phyloP scores from a whole-genome alignment of 2,113 vertebrate species.

The Chaetodon trifascialis region DNA sequence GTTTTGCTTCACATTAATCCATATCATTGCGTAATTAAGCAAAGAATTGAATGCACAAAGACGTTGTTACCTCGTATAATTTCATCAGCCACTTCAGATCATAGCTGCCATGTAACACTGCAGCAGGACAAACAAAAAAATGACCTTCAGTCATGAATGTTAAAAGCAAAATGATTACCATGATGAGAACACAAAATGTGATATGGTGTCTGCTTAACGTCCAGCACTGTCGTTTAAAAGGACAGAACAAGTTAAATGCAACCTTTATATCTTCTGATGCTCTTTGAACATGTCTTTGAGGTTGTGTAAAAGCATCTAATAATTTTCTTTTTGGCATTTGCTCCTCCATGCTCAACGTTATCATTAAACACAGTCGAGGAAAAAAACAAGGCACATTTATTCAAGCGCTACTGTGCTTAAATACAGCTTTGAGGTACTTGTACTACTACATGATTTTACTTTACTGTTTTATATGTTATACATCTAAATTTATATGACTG shows the following conservation, averaged over 20 bases:
- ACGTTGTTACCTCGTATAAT: neutral
- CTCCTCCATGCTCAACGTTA: neutral
- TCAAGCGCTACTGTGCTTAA: neutral
- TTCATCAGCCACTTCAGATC: slow-evolving; percentile 9
- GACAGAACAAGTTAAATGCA: too few species aligned
- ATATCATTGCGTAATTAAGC: slow-evolving; percentile 19
- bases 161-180: neutral
- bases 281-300: neutral
- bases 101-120: neutral
- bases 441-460: too few species aligned
- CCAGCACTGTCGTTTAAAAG: too few species aligned
- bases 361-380: neutral
- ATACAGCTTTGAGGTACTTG: neutral
- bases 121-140: slow-evolving; percentile 10
- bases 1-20: slow-evolving; percentile 28
- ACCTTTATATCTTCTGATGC: neutral
- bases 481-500: too few species aligned
- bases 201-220: neutral
- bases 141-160: neutral
- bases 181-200: neutral
- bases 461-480: too few species aligned
- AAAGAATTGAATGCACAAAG: slow-evolving; percentile 1
- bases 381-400: neutral
- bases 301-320: neutral
- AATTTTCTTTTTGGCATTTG: neutral